phyloP scores from a whole-genome alignment of 2,113 vertebrate species.

The Ammodytes dubius region DNA sequence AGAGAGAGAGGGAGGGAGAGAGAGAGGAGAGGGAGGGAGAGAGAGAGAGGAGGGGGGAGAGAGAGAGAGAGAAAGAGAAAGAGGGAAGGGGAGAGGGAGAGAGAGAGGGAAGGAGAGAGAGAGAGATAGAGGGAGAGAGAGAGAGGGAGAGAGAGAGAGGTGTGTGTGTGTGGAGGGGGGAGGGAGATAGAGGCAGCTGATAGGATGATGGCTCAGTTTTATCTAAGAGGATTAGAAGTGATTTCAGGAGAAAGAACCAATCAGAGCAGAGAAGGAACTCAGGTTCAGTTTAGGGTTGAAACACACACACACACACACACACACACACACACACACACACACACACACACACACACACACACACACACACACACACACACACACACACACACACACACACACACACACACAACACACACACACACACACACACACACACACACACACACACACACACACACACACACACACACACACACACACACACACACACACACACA shows the following conservation, averaged over 20 bases:
- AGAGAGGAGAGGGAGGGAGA: slow-evolving; percentile 34
- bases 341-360: slow-evolving; percentile 32
- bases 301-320: not conserved
- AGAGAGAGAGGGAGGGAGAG: slow-evolving; percentile 52
- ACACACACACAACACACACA: not conserved
- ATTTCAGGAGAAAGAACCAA: no score
- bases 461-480: not conserved
- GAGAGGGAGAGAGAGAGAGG: slow-evolving; percentile 30
- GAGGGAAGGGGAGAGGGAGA: slow-evolving; percentile 9
- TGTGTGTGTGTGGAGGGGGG: no score
- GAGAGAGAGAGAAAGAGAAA: slow-evolving; percentile 16
- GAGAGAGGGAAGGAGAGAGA: slow-evolving; percentile 28
- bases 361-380: slow-evolving; percentile 19
- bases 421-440: no score
- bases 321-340: slow-evolving; percentile 29
- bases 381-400: not conserved
- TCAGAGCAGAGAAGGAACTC: no score
- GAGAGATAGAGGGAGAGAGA: not conserved
- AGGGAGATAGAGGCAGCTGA: no score
- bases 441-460: no score
- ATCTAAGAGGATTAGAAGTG: no score
- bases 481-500: no score
- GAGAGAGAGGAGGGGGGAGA: slow-evolving; percentile 60
- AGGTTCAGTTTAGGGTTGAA: no score
- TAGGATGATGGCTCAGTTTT: no score